Evolutionary conservation across 2,113 vertebrate species (phyloP), one percentile per base, ranked within the genome.

Genomic region (Ctenomys sociabilis): DNA sequence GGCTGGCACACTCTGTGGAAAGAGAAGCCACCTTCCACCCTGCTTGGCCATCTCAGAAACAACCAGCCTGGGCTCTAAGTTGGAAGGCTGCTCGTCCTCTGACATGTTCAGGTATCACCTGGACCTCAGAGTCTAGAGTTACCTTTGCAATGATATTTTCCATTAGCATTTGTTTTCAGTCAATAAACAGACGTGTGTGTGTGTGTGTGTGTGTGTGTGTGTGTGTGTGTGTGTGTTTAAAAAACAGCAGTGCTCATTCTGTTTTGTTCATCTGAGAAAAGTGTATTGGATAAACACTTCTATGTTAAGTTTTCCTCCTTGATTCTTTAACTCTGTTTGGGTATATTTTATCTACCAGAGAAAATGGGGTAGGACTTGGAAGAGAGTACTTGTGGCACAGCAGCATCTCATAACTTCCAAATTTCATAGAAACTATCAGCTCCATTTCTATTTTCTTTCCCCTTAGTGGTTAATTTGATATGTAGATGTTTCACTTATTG

Each of bases 191-290:
- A 45, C 43, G 14, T 49, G 52, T 57, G 54, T 57, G 54, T 57
- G 16, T 57, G 54, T 57, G 54, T 57, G 54, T 94, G 17, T 72
- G 14, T 66, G 12, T 66, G 64, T 66, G 63, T 64, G 26, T 64
- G 28, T 64, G 63, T 64, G 63, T 64, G 63, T 64, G 11, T 64
- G 63, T 64, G 26, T 64, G 28, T 32, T 45, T 90, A 66, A 61
- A 26, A 63, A 63, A 80, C 21, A 45, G 49, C 75, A 19, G 1
- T 26, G 24, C 3, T 64, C 30, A 11, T 59, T 93, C 22, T 84
- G 14, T 70, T 59, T 78, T 90, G 43, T 83, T 88, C 8, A 45
- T 26, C 94, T 88, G 59, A 52, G 96, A 94, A 80, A 32, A 52
- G 40, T 57, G 57, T 90, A 11, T 81, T 57, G 43, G 26, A 43